Base-by-base conservation (phyloP, 2,888 invertebrate genomes). In the Holacanthella duospinosa region DNA sequence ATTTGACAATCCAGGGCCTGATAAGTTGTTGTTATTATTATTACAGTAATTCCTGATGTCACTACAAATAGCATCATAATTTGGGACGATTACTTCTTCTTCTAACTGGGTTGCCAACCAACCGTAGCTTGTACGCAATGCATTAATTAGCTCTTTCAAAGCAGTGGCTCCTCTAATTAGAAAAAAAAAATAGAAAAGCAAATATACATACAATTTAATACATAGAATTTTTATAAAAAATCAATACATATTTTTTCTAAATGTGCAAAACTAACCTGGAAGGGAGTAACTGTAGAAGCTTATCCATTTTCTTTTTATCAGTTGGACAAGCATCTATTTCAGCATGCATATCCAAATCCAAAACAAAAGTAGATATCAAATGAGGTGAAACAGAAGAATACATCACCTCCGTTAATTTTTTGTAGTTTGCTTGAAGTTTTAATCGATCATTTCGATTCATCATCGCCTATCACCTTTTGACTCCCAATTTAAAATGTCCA, bases 331-430 rank as follows among this genome's bases (percentile, higher is more conserved):
- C 29, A 24, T 68, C 61, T 12, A 68, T 68, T 21, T 68, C 67
- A 1, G 53, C 66, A 57, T 68, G 65, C 68, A 67, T 68, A 27
- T 65, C 64, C 24, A 65, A 36, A 25, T 65, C 66, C n/a, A 68
- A 26, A 12, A 67, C 61, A 44, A 68, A 65, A 1, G 16, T 64
- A 6, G 67, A 67, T 26, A 68, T 64, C 27, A 68, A 55, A 54
- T 67, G 65, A 1, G 62, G 56, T 6, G 65, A 64, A 9, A 67
- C 54, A 2, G 21, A 19, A 16, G 59, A 58, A 36, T 67, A 67
- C 3, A 24, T 48, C 1, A 65, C 65, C 28, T 68, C 68, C 29
- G 63, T 19, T 28, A 68, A 60, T 1, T 59, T 60, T 12, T 57
- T 25, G 36, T 64, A 67, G 43, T 64, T 24, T n/a, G 60, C 36